phyloP scores from a whole-genome alignment of 2,113 vertebrate genomes.

The Odontophorus gujanensis region DNA sequence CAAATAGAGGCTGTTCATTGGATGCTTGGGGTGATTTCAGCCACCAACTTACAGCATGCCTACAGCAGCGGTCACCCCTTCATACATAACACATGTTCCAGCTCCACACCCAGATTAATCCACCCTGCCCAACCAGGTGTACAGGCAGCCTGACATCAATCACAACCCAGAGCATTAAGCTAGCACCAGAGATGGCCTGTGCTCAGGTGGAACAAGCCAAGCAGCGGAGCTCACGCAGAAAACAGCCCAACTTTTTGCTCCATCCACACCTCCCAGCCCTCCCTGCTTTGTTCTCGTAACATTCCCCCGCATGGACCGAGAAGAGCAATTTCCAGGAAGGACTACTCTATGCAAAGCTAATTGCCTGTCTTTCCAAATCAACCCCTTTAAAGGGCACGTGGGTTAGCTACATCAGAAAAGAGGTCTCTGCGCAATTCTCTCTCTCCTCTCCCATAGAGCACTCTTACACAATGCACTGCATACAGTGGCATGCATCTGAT shows the following conservation, averaged over 20 bases:
- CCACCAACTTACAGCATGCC: neutral
- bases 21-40: neutral
- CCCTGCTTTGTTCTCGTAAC: neutral
- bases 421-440: neutral
- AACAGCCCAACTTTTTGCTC: neutral
- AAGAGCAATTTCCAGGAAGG: conserved; percentile 29
- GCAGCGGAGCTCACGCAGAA: neutral
- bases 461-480: neutral
- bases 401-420: neutral
- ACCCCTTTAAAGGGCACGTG: neutral
- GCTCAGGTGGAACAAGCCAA: neutral
- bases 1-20: neutral
- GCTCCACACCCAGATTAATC: neutral
- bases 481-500: neutral
- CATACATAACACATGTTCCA: neutral
- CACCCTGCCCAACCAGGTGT: neutral
- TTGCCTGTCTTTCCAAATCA: conserved; percentile 4
- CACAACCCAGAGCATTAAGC: neutral
- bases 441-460: fast-evolving
- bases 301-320: neutral
- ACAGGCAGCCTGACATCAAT: neutral
- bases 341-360: neutral
- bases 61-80: neutral
- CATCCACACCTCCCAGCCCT: neutral
- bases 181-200: neutral